Base-by-base conservation (phyloP, 2,113 vertebrate species). In the Barnardius zonarius region DNA sequence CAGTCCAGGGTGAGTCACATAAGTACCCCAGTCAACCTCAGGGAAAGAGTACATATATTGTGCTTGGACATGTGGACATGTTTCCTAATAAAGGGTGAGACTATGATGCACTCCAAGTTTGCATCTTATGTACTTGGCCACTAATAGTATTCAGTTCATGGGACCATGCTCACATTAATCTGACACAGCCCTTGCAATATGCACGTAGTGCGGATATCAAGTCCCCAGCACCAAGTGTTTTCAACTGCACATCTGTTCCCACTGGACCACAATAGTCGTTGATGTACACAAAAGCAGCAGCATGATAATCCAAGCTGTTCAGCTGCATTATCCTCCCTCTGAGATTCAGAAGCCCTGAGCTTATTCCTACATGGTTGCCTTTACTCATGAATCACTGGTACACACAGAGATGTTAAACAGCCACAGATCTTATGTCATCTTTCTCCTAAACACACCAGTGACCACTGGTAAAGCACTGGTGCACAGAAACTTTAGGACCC, bases 171-270 rank as follows among this genome's bases (percentile, higher is more conserved):
- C 52, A 35, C 17, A 7, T 35, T 14, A 7, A 51, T 17, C 31
- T 52, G 54, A 57, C 1, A 0, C 12, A 67, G 27, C 31, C 17
- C 41, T 69, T 87, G 70, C 55, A 69, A 84, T 74, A 84, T 7
- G 7, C 37, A 8, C 0, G 0, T 9, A 27, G 7, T 35, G 43
- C 8, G 37, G 51, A 10, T 35, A 49, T 15, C 17, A 25, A 52
- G 49, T 22, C 23, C 22, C 28, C 66, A 51, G 33, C 49, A 75
- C 62, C 19, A 30, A 41, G 33, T 27, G 30, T 63, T 55, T 79
- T 49, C 30, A n/a, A 7, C 13, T 15, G 9, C 57, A 41, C 41
- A 6, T 49, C 82, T 86, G 41, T 67, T 90, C 78, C 82, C 31
- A 14, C 46, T 20, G 63, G 72, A 57, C 41, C 33, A 57, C 48